Percentiles rank a stretch among this genome's conserved stretches.
These are phyloP conservation scores for Porites lutea DNA, from an alignment of 64 coral and sea anemone genomes.

Conservation along the genomic window DNA sequence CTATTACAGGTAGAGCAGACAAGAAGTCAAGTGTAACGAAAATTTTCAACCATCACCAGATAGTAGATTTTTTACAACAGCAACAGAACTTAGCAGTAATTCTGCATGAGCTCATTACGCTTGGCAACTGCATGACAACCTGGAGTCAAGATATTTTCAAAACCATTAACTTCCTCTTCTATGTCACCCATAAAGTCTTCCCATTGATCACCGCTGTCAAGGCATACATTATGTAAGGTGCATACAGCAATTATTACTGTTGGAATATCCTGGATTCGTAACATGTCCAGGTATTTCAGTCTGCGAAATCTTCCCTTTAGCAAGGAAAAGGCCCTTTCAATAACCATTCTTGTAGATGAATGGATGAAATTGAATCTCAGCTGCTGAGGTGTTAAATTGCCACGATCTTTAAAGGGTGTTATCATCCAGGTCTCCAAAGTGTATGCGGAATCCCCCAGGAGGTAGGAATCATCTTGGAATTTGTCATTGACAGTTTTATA, in stretches of 20 bases:
- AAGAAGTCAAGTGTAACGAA: too few species aligned
- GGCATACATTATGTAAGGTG: slow-evolving; percentile 29
- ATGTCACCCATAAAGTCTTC: slow-evolving; percentile 14
- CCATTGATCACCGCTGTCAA: slow-evolving; percentile 1
- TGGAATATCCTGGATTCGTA: slow-evolving; percentile 18
- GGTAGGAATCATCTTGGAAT: background rate
- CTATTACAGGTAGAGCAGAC: too few species aligned
- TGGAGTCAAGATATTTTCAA: slow-evolving; percentile 2
- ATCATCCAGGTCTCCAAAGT: slow-evolving; percentile 33
- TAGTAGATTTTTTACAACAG: too few species aligned
- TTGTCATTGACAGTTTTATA: background rate
- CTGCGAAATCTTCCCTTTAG: slow-evolving; percentile 15
- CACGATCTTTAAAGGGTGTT: too few species aligned
- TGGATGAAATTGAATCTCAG: slow-evolving; percentile 20
- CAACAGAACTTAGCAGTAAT: background rate
- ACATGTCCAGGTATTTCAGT: slow-evolving; percentile 49
- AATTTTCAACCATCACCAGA: too few species aligned
- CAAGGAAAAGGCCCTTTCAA: slow-evolving; percentile 3
- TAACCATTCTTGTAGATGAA: slow-evolving; percentile 30
- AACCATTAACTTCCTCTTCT: slow-evolving; percentile 36
- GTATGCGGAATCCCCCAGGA: background rate
- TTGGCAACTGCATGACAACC: slow-evolving; percentile 11
- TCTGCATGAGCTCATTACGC: slow-evolving; percentile 31
- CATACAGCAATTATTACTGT: slow-evolving; percentile 11
- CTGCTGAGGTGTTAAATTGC: slow-evolving; percentile 12